Evolutionary conservation across 2,888 invertebrate genomes (phyloP), one percentile per base, ranked within the genome.

Genomic region (Catocala fraxini): DNA sequence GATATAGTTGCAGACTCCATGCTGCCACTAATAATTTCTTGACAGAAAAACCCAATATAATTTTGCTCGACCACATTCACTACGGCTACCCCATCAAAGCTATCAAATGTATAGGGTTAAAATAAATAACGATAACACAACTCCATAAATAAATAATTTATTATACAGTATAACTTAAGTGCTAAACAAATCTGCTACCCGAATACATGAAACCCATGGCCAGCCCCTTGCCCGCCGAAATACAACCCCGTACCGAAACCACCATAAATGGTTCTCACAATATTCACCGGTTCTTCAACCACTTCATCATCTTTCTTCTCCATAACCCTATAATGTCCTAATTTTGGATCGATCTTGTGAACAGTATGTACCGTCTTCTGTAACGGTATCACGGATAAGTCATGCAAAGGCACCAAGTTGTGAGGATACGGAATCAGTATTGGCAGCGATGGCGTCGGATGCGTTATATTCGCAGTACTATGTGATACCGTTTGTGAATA

Each of bases 211-310:
- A 88, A 93, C 0, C 93, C 93, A 54, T 93, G 93, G 0, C 93
- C 93, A 0, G 92, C 88, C 0, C 93, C 93, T 10, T 92, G 92
- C 0, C 93, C 93, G 0, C 93, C 93, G 13, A 88, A 91, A 33
- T 85, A 85, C 66, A 92, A 76, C 0, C 92, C 92, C 0, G 84
- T 84, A 0, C 93, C 93, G 51, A 86, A 92, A 3, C 93, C 93
- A 0, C 93, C 93, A 59, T 89, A 86, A 42, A 89, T 90, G 1
- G 86, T 90, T 51, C 92, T 80, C 59, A 83, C 90, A 41, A 80
- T 78, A 35, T 86, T 89, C 11, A 79, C 71, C 1, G 79, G 68
- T 25, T 86, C 81, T 33, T 89, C 87, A 5, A 85, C 81, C 0
- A 87, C 82, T 12, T 84, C 82, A 0, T 84, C 79, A 9, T 74